These are phyloP conservation scores for Chiroxiphia lanceolata DNA, from an alignment of 2,797 vertebrate genomes.

Conservation along the genomic window DNA sequence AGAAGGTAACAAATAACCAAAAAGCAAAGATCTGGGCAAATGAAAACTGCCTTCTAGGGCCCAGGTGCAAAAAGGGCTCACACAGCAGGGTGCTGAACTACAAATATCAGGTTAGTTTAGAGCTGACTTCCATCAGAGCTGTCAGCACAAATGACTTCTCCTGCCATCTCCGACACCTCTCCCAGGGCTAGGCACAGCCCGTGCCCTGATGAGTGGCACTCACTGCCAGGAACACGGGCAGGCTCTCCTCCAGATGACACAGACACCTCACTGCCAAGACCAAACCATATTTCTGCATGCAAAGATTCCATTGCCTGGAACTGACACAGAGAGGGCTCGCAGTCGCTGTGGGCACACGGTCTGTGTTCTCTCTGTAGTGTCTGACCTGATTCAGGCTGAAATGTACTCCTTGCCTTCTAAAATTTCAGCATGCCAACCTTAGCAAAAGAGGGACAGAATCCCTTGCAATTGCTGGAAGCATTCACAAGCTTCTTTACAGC, in stretches of 20 bases:
- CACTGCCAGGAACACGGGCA: background rate
- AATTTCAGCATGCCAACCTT: background rate
- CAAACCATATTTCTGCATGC: background rate
- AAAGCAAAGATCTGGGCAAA: background rate
- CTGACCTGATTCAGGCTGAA: background rate
- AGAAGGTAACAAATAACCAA: background rate
- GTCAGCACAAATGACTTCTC: background rate
- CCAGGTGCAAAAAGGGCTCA: background rate
- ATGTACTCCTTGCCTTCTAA: background rate
- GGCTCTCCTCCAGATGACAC: background rate
- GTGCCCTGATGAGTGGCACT: background rate
- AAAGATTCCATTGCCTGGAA: background rate
- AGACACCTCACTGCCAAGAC: background rate
- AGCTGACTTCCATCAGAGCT: background rate
- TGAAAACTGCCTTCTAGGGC: background rate
- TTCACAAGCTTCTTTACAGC: background rate
- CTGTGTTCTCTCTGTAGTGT: background rate
- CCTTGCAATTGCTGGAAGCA: background rate
- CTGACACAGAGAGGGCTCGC: rapidly evolving
- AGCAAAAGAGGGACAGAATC: background rate
- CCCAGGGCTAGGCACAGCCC: background rate
- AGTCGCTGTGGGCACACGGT: background rate
- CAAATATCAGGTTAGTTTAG: background rate
- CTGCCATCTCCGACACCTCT: background rate
- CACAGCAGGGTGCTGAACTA: background rate